Percentiles rank a stretch among this genome's conserved stretches.
phyloP scores from a whole-genome alignment of 1,140 invertebrate species.

The Pseudomyrmex pallidus region DNA sequence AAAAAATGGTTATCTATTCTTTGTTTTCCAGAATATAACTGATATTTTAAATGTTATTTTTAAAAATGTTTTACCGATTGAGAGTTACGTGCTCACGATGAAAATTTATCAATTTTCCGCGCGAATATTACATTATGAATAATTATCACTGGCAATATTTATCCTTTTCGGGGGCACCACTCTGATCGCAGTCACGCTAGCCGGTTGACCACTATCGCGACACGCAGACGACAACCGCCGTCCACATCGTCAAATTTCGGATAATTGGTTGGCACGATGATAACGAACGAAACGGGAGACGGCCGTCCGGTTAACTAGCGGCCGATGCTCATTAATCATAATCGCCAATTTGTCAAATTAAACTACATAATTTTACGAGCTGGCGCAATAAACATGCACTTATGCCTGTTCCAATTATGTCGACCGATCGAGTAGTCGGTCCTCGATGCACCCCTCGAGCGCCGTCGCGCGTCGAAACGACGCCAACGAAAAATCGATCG shows the following conservation, averaged over 20 bases:
- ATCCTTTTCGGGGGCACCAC: slow-evolving; percentile 1
- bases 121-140: slow-evolving; percentile 5
- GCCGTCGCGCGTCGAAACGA: slow-evolving; percentile 14
- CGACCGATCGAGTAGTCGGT: slow-evolving; percentile 26
- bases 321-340: slow-evolving; percentile 63
- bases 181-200: slow-evolving; percentile 22
- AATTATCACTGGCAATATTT: slow-evolving; percentile 45
- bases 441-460: slow-evolving; percentile 11
- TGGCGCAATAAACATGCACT: slow-evolving; percentile 58
- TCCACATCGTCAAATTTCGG: slow-evolving; percentile 64
- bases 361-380: slow-evolving; percentile 60
- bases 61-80: neutral
- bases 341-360: slow-evolving; percentile 67
- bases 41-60: slow-evolving; percentile 2
- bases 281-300: slow-evolving; percentile 62
- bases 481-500: slow-evolving; percentile 49
- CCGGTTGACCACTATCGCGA: slow-evolving; percentile 54
- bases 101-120: slow-evolving; percentile 3
- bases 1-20: neutral
- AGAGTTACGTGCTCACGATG: neutral
- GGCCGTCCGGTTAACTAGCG: slow-evolving; percentile 55
- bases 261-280: slow-evolving; percentile 64
- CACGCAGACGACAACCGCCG: slow-evolving; percentile 62
- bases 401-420: slow-evolving; percentile 58
- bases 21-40: neutral